Conservation (phyloP, 2,113 vertebrate genomes). For the Aspidoscelis tigris region DNA sequence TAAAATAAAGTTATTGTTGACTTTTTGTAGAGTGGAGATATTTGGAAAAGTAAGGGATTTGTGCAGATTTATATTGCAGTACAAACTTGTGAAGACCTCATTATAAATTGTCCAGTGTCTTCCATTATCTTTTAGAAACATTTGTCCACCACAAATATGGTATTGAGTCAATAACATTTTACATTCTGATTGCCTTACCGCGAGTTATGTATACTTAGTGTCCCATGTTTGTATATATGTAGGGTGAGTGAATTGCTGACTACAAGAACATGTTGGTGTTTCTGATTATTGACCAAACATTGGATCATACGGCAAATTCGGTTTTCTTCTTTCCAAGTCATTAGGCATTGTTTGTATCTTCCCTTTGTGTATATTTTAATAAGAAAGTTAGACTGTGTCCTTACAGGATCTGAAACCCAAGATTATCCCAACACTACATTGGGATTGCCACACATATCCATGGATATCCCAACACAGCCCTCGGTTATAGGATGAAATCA, state of each 20-base stretch:
- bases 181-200: background rate
- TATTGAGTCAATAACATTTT: too few relatives aligned
- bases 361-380: background rate
- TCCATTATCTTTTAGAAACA: too few relatives aligned
- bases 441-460: background rate
- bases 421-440: background rate
- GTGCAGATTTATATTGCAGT: too few relatives aligned
- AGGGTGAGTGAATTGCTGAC: background rate
- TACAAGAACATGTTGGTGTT: background rate
- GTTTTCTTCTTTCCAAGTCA: background rate
- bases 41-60: too few relatives aligned
- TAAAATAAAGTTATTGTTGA: too few relatives aligned
- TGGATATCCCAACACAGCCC: too few relatives aligned
- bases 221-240: background rate
- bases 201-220: background rate
- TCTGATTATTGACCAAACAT: background rate
- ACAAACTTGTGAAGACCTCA: too few relatives aligned
- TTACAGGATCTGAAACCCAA: background rate
- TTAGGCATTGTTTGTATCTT: background rate
- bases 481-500: too few relatives aligned
- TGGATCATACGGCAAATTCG: background rate
- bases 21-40: too few relatives aligned
- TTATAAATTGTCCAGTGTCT: too few relatives aligned
- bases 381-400: background rate
- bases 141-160: too few relatives aligned